Conservation (phyloP, 2,113 vertebrate genomes). For the Pseudolaguvia tuberculata region DNA sequence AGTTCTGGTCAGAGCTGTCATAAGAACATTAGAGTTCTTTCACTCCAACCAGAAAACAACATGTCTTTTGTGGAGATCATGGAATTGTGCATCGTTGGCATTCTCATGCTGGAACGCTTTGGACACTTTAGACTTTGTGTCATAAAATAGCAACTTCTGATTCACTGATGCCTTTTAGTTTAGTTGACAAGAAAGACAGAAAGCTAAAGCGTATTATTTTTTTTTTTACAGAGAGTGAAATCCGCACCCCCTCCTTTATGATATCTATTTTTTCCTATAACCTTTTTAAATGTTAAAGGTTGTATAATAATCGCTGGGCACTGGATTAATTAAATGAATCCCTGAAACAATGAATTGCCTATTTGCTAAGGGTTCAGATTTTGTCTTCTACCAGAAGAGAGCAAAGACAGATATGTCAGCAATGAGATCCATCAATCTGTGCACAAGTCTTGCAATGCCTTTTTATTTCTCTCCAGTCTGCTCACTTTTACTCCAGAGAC, state of each 20-base stretch:
- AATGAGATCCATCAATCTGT: slow-evolving; percentile 5
- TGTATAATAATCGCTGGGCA: not conserved
- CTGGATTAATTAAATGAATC: not conserved
- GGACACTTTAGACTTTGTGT: too few species aligned
- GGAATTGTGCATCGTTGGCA: too few species aligned
- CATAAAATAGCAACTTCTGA: too few species aligned
- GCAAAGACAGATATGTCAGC: not conserved
- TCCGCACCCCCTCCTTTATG: too few species aligned
- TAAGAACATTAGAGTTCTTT: too few species aligned
- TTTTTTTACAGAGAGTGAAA: not conserved
- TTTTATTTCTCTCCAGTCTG: not conserved
- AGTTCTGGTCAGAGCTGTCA: too few species aligned
- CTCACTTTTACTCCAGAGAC: not conserved
- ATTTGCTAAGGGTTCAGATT: not conserved
- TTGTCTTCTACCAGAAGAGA: not conserved
- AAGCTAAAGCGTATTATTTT: too few species aligned
- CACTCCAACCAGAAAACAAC: too few species aligned
- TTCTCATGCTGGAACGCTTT: too few species aligned
- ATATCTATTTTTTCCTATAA: not conserved
- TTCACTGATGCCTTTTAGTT: not conserved
- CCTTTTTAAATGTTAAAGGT: not conserved
- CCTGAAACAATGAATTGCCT: not conserved
- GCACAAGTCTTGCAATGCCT: not conserved
- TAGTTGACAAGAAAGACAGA: too few species aligned
- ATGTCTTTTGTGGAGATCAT: too few species aligned